A percentile compares a stretch with the other conserved stretches of the same genome.
phyloP scores from a whole-genome alignment of 2,888 invertebrate genomes.

The Candidula unifasciata region DNA sequence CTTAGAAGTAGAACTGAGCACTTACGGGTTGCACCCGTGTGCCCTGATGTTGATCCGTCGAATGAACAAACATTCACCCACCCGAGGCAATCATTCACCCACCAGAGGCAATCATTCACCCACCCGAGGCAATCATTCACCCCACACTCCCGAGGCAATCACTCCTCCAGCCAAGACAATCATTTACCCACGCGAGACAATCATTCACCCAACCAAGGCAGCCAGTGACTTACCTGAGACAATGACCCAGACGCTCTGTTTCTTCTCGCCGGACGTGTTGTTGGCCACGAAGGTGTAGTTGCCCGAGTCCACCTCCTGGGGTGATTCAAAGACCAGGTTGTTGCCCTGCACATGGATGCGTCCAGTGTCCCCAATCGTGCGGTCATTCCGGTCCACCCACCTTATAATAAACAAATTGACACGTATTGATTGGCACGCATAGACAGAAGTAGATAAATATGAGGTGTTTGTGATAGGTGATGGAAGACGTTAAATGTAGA shows the following conservation, averaged over 20 bases:
- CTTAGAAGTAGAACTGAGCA: too few relatives aligned
- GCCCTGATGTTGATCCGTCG: too few relatives aligned
- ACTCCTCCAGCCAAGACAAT: not conserved
- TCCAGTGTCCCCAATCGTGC: constrained; percentile 66
- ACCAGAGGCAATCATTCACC: constrained; percentile 14
- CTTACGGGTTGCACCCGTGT: too few relatives aligned
- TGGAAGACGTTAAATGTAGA: too few relatives aligned
- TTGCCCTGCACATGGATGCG: constrained; percentile 69
- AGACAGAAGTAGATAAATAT: too few relatives aligned
- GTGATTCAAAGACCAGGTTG: constrained; percentile 81
- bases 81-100: too few relatives aligned
- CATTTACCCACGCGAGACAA: not conserved
- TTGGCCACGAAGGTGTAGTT: constrained; percentile 85
- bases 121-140: too few relatives aligned
- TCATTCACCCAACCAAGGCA: not conserved
- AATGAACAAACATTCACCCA: too few relatives aligned
- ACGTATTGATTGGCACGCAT: too few relatives aligned
- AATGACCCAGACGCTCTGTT: constrained; percentile 81
- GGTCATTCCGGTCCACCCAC: constrained; percentile 70
- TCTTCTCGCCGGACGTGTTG: constrained; percentile 84
- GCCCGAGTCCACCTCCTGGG: constrained; percentile 81
- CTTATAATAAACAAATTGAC: too few relatives aligned
- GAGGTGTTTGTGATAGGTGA: too few relatives aligned
- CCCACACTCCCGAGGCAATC: too few relatives aligned
- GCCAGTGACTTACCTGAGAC: constrained; percentile 81